These are phyloP conservation scores for Sebastiscus albofasciatus DNA, from an alignment of 2,797 vertebrate species.

Conservation along the genomic window DNA sequence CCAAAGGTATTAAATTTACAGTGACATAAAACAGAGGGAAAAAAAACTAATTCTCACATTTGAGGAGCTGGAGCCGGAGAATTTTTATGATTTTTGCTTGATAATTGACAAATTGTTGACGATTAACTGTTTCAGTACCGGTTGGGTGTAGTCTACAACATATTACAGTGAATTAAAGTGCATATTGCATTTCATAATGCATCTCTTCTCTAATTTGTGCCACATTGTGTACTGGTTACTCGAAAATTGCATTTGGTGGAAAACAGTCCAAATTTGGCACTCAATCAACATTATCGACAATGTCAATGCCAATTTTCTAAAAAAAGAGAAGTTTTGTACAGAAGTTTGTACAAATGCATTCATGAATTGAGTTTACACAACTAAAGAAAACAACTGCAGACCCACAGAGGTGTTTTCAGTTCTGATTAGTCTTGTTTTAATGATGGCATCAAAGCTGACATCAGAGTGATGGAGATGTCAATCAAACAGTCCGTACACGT, in stretches of 20 bases:
- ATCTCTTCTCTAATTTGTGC: neutral
- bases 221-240: neutral
- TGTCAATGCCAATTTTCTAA: neutral
- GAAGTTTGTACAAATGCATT: neutral
- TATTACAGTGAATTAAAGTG: neutral
- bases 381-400: neutral
- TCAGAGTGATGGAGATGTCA: neutral
- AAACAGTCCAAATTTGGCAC: neutral
- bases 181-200: neutral
- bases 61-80: neutral
- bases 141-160: neutral
- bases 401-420: neutral
- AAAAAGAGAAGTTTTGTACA: no score
- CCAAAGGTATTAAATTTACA: no score
- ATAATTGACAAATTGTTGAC: neutral
- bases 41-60: neutral
- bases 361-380: neutral
- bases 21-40: no score
- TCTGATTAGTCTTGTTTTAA: neutral
- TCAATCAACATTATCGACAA: neutral
- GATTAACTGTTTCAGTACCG: neutral
- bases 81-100: neutral
- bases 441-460: neutral
- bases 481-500: neutral
- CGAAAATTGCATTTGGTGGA: neutral